A percentile compares a stretch with the other conserved stretches of the same genome.
These are phyloP conservation scores for Sceloporus tristichus DNA, from an alignment of 2,113 vertebrate species.

Conservation along the genomic window DNA sequence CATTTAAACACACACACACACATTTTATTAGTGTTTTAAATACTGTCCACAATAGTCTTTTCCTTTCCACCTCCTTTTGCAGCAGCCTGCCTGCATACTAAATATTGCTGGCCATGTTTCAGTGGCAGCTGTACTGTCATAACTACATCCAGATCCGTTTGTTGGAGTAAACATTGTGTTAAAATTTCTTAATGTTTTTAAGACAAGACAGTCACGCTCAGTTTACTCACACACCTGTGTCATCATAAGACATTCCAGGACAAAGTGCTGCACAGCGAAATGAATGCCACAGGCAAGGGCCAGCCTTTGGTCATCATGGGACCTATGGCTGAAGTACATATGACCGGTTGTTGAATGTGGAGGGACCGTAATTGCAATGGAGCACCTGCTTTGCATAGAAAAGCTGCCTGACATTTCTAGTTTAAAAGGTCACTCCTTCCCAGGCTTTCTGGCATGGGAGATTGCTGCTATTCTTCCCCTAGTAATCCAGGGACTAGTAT, in stretches of 20 bases:
- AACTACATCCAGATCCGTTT: not conserved
- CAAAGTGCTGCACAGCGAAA: not conserved
- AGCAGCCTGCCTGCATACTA: not conserved
- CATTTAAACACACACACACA: too few relatives aligned
- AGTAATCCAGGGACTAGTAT: too few relatives aligned
- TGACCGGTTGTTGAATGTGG: not conserved
- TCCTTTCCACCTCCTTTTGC: too few relatives aligned
- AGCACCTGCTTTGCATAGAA: not conserved
- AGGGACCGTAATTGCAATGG: not conserved
- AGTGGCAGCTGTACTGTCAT: not conserved
- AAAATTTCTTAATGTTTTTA: not conserved
- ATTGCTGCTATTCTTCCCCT: too few relatives aligned
- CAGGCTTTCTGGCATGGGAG: too few relatives aligned
- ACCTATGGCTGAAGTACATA: not conserved
- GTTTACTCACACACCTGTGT: not conserved
- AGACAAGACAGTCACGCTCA: not conserved
- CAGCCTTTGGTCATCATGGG: too few relatives aligned
- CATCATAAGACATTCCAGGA: not conserved
- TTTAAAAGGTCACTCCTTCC: not conserved
- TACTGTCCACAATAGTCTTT: not conserved
- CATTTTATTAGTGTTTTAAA: not conserved
- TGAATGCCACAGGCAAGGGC: not conserved
- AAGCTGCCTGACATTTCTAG: not conserved
- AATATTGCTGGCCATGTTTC: not conserved
- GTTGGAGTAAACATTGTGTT: not conserved